Evolutionary conservation across 2,797 vertebrate species (phyloP).

Genomic region (Petrocephalus schoutedeni): DNA sequence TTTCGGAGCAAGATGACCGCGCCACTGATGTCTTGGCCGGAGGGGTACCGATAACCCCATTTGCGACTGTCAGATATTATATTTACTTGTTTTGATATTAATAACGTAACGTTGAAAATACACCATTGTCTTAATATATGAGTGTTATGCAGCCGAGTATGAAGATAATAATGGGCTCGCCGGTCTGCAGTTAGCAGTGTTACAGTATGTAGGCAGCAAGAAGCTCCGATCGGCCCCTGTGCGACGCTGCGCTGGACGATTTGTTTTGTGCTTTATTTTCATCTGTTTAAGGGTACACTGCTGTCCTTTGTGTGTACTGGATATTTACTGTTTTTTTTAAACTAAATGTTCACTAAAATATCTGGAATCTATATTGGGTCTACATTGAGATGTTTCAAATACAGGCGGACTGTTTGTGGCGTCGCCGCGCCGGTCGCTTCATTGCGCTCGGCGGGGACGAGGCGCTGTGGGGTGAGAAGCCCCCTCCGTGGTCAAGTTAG

Average conservation of each 20-base stretch:
- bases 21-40: neutral
- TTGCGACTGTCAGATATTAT: neutral
- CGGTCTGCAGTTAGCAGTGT: too few relatives aligned
- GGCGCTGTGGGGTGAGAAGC: neutral
- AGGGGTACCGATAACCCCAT: neutral
- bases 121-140: neutral
- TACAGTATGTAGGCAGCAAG: neutral
- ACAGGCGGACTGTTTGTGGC: neutral
- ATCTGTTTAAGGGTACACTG: neutral
- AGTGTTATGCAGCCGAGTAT: neutral
- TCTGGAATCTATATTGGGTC: neutral
- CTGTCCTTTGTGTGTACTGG: neutral
- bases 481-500: neutral
- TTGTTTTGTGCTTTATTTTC: neutral
- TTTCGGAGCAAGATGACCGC: neutral
- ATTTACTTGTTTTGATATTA: constrained; percentile 1
- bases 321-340: neutral
- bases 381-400: neutral
- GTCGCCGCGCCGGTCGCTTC: neutral
- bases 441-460: neutral
- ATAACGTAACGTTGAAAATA: neutral
- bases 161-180: neutral
- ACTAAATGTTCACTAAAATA: neutral
- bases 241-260: neutral
- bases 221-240: neutral